Percentiles rank a stretch among this genome's conserved stretches.
Conservation (phyloP, 2,113 vertebrate genomes). For the Corydoras sp. region DNA sequence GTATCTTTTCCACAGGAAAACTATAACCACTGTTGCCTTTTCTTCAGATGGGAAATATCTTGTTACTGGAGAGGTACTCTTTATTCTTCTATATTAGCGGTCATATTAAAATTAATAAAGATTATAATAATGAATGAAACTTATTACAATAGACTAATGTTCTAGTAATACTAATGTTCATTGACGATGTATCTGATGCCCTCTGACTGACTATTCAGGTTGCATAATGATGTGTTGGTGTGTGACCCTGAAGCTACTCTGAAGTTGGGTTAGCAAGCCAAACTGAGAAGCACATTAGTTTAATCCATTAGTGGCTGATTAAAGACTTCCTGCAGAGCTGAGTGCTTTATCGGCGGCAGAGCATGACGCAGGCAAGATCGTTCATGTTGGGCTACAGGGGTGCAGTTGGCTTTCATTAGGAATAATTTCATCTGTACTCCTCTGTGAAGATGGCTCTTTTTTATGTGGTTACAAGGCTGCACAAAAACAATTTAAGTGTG, state of each 20-base stretch:
- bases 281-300: conserved; percentile 2
- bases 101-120: too few species aligned
- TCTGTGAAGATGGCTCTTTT: background rate
- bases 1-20: conserved; percentile 73
- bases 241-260: background rate
- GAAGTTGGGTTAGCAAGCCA: background rate
- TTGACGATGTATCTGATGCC: background rate
- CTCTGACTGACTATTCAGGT: background rate
- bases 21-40: conserved; percentile 89
- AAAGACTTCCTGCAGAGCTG: conserved; percentile 47
- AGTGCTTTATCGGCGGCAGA: background rate
- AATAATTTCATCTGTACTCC: background rate
- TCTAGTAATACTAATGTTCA: too few species aligned
- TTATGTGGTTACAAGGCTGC: background rate
- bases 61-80: conserved; percentile 60
- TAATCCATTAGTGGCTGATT: conserved; percentile 58
- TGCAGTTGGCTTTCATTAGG: background rate
- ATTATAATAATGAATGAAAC: too few species aligned
- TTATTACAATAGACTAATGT: too few species aligned
- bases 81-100: too few species aligned
- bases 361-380: conserved; percentile 23
- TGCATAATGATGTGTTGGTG: background rate
- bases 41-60: conserved; percentile 91
- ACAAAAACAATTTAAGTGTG: too few species aligned
- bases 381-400: background rate